These are phyloP conservation scores for Todiramphus saurophagus DNA, from an alignment of 2,113 vertebrate species.

Conservation along the genomic window DNA sequence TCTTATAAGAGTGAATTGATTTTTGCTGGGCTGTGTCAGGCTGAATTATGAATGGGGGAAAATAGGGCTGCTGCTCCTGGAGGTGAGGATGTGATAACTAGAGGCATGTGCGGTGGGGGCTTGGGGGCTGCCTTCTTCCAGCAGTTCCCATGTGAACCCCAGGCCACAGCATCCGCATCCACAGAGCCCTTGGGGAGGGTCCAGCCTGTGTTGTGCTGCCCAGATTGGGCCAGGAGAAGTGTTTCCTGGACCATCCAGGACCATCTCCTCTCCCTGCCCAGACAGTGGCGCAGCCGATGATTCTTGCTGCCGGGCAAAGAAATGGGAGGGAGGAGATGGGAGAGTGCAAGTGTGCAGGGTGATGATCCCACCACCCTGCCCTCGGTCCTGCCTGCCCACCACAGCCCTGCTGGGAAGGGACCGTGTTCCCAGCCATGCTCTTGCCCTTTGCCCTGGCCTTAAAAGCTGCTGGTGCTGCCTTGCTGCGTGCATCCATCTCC, in stretches of 20 bases:
- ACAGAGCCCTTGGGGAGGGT: background rate
- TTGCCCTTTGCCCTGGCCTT: background rate
- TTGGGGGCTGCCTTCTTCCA: background rate
- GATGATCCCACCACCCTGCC: background rate
- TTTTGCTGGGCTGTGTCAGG: constrained; percentile 66
- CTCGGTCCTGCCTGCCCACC: background rate
- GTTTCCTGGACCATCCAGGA: background rate
- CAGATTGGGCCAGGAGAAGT: background rate
- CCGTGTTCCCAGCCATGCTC: rapidly evolving
- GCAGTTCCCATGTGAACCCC: rapidly evolving
- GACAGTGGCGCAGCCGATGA: background rate
- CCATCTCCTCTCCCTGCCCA: background rate
- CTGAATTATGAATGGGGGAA: constrained; percentile 57
- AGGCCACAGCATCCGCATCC: rapidly evolving
- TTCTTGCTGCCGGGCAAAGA: background rate
- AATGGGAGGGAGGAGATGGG: background rate
- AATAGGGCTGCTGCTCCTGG: background rate
- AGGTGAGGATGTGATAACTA: constrained; percentile 20
- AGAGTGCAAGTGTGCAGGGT: background rate
- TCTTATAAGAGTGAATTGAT: constrained; percentile 70
- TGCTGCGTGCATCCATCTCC: background rate
- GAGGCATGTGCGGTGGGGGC: rapidly evolving
- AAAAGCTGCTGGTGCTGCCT: background rate
- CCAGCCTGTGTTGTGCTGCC: rapidly evolving
- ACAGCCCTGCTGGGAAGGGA: background rate